These are phyloP conservation scores for Epistrophe grossulariae DNA, from an alignment of 2,888 invertebrate genomes.

Conservation along the genomic window DNA sequence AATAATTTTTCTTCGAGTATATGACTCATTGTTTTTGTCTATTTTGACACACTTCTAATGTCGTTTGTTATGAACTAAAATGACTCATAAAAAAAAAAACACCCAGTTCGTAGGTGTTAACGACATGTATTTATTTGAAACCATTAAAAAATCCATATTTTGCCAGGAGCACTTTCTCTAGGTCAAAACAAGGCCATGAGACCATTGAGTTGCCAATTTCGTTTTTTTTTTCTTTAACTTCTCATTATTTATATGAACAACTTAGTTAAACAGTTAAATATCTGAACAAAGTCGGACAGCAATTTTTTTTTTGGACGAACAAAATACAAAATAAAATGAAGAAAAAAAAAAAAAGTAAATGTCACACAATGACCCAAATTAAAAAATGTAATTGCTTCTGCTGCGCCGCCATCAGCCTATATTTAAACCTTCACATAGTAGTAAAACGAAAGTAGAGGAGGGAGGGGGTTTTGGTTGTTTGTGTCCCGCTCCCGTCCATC, in stretches of 20 bases:
- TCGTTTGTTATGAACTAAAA: background rate
- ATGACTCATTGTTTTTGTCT: constrained; percentile 30
- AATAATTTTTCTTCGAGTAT: constrained; percentile 3
- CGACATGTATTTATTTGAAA: constrained; percentile 20
- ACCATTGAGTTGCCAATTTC: constrained; percentile 18
- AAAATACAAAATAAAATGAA: background rate
- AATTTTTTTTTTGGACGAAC: background rate
- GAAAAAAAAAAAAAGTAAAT: constrained; percentile 21
- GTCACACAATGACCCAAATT: constrained; percentile 70
- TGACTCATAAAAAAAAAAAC: constrained; percentile 12
- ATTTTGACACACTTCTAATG: background rate
- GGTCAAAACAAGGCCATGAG: constrained; percentile 27
- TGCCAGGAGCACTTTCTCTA: constrained; percentile 46
- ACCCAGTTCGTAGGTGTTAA: constrained; percentile 22
- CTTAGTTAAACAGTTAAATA: constrained; percentile 27
- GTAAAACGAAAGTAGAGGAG: constrained; percentile 16
- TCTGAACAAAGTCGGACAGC: constrained; percentile 3
- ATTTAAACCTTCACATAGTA: constrained; percentile 23
- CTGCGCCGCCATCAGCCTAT: constrained; percentile 30
- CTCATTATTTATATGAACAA: background rate
- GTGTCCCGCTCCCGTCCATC: background rate
- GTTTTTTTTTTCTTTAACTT: constrained; percentile 2
- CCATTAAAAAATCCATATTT: constrained; percentile 34
- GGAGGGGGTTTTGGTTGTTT: background rate
- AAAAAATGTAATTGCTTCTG: constrained; percentile 51